phyloP scores from a whole-genome alignment of 2,888 invertebrate species.

The Hydroisotoma schaefferi region DNA sequence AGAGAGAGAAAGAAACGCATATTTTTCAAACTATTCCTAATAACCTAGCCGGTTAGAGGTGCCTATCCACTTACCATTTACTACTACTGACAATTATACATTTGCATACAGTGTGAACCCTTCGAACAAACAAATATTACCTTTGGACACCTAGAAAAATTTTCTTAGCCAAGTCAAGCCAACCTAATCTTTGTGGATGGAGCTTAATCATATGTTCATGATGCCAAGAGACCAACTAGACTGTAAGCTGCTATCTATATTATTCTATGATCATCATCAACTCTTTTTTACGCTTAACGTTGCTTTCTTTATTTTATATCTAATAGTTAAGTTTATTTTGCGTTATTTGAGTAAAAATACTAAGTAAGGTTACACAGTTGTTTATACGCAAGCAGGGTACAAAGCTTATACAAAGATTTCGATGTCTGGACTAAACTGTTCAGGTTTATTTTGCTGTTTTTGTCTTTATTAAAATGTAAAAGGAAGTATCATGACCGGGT shows the following conservation, averaged over 20 bases:
- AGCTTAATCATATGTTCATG: not conserved
- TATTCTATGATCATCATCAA: too few relatives aligned
- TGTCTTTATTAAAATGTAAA: too few relatives aligned
- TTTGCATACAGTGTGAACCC: too few relatives aligned
- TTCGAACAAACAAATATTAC: too few relatives aligned
- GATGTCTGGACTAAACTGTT: too few relatives aligned
- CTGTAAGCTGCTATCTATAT: constrained; percentile 3
- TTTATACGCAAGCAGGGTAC: too few relatives aligned
- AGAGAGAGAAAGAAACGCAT: not conserved
- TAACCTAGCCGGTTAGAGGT: constrained; percentile 4
- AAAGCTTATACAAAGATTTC: too few relatives aligned
- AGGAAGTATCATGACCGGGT: too few relatives aligned
- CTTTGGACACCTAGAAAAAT: too few relatives aligned
- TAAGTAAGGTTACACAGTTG: not conserved
- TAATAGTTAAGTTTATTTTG: not conserved
- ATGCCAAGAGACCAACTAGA: constrained; percentile 4
- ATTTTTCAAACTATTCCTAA: constrained; percentile 5
- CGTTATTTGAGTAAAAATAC: not conserved
- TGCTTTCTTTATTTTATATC: too few relatives aligned
- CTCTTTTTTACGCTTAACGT: too few relatives aligned
- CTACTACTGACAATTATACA: not conserved
- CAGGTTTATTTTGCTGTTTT: too few relatives aligned
- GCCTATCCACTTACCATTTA: not conserved
- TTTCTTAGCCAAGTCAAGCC: constrained; percentile 7
- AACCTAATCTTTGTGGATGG: not conserved